A percentile compares a stretch with the other conserved stretches of the same genome.
Conservation (phyloP, 23 tunicate genomes). For the Ascidia mentula region DNA sequence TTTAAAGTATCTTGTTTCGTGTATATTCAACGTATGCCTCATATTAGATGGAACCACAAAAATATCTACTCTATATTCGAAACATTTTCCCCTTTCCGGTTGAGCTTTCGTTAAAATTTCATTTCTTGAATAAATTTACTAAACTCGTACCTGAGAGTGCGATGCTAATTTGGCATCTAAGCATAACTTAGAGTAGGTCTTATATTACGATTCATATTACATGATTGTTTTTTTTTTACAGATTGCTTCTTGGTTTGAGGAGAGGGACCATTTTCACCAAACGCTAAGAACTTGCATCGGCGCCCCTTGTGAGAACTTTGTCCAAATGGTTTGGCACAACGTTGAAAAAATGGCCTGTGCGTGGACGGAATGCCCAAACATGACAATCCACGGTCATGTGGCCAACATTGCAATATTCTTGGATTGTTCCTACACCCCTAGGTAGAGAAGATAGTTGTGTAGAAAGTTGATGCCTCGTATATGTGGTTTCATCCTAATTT, state of each 20-base stretch:
- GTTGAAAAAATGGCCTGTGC: conserved; percentile 33
- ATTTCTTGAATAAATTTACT: too few relatives aligned
- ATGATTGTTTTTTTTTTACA: neutral
- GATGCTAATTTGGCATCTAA: too few relatives aligned
- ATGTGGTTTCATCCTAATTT: too few relatives aligned
- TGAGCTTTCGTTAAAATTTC: too few relatives aligned
- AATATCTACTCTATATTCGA: too few relatives aligned
- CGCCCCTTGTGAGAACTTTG: conserved; percentile 27
- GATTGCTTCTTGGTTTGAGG: conserved; percentile 24
- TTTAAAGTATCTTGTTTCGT: too few relatives aligned
- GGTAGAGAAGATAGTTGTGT: conserved; percentile 12
- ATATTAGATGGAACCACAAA: too few relatives aligned
- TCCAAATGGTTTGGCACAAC: conserved; percentile 29
- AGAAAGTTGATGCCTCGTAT: neutral
- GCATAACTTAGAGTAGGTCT: too few relatives aligned
- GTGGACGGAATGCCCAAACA: conserved; percentile 24
- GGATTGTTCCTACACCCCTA: conserved; percentile 35
- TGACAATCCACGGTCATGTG: conserved; percentile 24
- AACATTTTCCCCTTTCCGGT: too few relatives aligned
- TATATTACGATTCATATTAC: too few relatives aligned
- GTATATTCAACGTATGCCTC: too few relatives aligned
- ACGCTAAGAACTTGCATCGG: conserved; percentile 22
- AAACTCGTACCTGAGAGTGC: too few relatives aligned
- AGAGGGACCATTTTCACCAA: conserved; percentile 18
- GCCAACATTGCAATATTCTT: conserved; percentile 11